Percentiles rank a stretch among this genome's conserved stretches.
Conservation (phyloP, 2,797 vertebrate species). For the Sphenodon punctatus region DNA sequence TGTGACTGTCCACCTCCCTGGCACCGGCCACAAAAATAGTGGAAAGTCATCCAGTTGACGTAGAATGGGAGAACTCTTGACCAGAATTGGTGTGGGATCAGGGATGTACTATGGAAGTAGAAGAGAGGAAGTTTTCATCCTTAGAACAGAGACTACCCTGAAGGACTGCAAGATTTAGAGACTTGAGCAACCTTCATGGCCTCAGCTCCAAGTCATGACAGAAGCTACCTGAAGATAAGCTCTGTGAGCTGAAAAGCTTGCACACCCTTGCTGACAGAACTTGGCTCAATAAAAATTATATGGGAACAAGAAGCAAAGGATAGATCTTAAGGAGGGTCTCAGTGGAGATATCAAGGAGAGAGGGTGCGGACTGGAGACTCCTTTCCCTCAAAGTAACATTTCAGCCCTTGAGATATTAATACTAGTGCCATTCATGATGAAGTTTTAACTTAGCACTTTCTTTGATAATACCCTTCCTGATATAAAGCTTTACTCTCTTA, state of each 20-base stretch:
- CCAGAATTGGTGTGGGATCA: not conserved
- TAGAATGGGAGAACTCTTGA: not conserved
- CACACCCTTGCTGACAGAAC: too few species aligned
- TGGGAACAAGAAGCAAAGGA: conserved; percentile 18
- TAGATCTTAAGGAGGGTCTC: not conserved
- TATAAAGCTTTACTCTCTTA: not conserved
- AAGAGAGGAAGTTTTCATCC: not conserved
- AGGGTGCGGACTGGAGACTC: not conserved
- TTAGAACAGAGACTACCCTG: not conserved
- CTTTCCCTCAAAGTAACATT: conserved; percentile 10
- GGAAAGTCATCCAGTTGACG: not conserved
- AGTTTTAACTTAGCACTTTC: conserved; percentile 11
- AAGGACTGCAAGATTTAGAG: not conserved
- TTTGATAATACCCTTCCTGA: not conserved
- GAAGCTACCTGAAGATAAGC: too few species aligned
- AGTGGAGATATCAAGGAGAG: not conserved
- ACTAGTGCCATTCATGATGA: conserved; percentile 11
- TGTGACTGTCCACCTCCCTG: not conserved
- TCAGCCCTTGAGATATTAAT: not conserved
- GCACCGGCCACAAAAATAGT: not conserved
- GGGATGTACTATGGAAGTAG: not conserved
- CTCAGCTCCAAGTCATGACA: not conserved
- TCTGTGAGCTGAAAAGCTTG: too few species aligned
- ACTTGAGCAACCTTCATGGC: not conserved
- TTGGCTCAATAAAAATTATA: not conserved